phyloP scores from a whole-genome alignment of 2,797 vertebrate genomes.

The Hippopotamyrus pictus region DNA sequence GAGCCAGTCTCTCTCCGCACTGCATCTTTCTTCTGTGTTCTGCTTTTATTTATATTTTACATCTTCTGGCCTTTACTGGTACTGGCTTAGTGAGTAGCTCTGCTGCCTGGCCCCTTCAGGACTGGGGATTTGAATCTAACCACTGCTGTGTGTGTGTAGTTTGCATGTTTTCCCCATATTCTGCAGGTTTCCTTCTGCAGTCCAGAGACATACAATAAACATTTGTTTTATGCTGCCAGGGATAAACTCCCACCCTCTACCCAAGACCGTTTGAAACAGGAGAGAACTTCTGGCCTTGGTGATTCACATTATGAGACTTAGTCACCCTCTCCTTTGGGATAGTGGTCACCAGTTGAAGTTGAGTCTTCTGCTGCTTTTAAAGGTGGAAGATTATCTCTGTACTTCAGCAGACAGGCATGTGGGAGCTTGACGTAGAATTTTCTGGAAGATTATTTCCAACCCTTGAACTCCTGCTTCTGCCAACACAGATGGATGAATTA shows the following conservation, averaged over 20 bases:
- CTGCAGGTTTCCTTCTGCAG: background rate
- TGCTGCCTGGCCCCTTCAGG: background rate
- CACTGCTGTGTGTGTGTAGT: background rate
- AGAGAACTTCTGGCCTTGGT: background rate
- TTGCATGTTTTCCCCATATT: background rate
- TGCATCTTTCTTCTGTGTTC: background rate
- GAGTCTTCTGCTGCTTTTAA: background rate
- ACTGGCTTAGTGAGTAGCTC: background rate
- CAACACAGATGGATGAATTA: background rate
- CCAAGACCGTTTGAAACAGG: background rate
- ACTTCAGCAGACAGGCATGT: conserved; percentile 1
- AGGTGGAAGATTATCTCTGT: background rate
- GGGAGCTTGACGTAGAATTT: background rate
- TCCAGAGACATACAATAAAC: background rate
- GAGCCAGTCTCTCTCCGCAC: background rate
- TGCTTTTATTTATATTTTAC: background rate
- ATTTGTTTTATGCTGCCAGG: background rate
- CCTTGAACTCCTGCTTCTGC: background rate
- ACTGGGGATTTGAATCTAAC: background rate
- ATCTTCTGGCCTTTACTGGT: background rate
- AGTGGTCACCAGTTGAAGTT: background rate
- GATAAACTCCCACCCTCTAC: background rate
- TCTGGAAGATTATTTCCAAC: background rate
- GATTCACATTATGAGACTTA: background rate
- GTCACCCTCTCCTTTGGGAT: background rate